Conservation (phyloP, 2,113 vertebrate species). For the Eublepharis macularius region DNA sequence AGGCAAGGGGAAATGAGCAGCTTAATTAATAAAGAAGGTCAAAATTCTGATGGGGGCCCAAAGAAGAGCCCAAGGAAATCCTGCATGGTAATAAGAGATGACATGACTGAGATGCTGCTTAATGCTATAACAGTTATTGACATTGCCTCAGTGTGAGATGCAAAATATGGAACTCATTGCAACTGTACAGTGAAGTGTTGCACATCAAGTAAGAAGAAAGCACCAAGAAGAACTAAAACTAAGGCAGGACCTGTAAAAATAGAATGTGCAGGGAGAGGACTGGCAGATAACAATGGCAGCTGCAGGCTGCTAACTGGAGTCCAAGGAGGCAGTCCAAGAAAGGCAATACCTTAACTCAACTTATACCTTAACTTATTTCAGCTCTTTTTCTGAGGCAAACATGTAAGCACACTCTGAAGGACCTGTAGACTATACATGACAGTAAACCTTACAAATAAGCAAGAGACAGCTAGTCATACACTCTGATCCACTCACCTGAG, state of each 20-base stretch:
- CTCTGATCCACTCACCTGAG: not conserved
- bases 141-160: constrained; percentile 22
- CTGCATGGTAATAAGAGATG: constrained; percentile 60
- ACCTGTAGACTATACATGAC: not conserved
- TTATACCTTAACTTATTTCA: no score
- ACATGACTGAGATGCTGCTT: constrained; percentile 51
- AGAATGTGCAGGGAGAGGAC: not conserved
- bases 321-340: not conserved
- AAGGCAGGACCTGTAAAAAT: not conserved
- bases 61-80: constrained; percentile 70
- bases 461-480: no score
- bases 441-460: not conserved
- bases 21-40: constrained; percentile 71
- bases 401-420: not conserved
- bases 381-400: not conserved
- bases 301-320: not conserved
- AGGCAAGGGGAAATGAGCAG: constrained; percentile 45
- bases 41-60: constrained; percentile 65
- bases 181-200: not conserved
- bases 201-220: not conserved
- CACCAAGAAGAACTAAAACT: not conserved
- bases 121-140: constrained; percentile 56
- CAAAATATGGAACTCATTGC: constrained; percentile 16
- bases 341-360: not conserved
- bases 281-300: not conserved